Base-by-base conservation (phyloP, 2,888 invertebrate species). In the Bellardia pandia region DNA sequence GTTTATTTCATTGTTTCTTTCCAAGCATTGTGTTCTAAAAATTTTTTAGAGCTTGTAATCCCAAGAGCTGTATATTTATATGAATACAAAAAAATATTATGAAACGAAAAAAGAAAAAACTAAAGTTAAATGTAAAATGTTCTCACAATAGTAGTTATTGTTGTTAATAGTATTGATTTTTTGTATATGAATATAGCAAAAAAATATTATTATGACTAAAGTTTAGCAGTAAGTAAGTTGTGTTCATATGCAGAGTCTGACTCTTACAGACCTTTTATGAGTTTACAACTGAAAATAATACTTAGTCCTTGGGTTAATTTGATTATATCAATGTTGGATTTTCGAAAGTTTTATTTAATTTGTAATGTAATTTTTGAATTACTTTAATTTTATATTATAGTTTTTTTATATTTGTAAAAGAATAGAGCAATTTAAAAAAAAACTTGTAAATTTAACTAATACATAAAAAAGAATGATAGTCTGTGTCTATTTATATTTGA, bases 11-110 rank as follows among this genome's bases (percentile, higher is more conserved):
- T 75, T 75, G 74, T 75, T 75, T 75, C 74, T 62, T 75, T 11
- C 45, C 58, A 58, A 74, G 74, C 74, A 74, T 74, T 74, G 72
- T 72, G 74, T 74, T 74, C 74, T 58, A 74, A n/a, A 74, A 60
- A 30, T 14, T 58, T 23, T 45, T 45, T 45, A 3, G 13, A 45
- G 45, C 23, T 66, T 56, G 23, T 56, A 56, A 23, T 16, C 56
- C 16, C 16, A 9, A 23, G 16, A 56, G 56, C 6, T n/a, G n/a
- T 14, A 56, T 9, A 23, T 23, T 56, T 16, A 14, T 56, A 23
- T n/a, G 37, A 37, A 60, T 37, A 30, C 13, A 13, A 68, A 48
- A 23, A 45, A 45, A 23, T 8, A 40, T 11, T 13, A 11, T 13
- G 11, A 45, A 45, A 45, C 48, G 5, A 14, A 30, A 45, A 60